Evolutionary conservation across 2,888 invertebrate species (phyloP).

Genomic region (Papilio protenor): DNA sequence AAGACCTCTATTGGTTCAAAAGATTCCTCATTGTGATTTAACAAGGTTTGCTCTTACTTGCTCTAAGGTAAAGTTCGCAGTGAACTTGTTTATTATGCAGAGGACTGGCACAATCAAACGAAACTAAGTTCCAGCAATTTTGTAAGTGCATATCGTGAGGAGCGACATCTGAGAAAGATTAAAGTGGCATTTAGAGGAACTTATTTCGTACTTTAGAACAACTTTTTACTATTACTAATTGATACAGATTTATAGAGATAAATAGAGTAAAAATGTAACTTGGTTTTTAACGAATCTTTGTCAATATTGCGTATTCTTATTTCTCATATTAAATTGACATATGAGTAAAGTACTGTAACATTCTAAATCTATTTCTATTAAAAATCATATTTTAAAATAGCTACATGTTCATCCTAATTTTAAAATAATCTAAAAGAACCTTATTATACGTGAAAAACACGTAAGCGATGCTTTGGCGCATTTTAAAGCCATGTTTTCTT

Average conservation of each 20-base stretch:
- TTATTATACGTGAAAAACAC: neutral
- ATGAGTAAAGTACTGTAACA: no score
- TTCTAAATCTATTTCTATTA: no score
- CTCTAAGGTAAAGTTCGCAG: slow-evolving; percentile 55
- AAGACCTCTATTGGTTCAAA: slow-evolving; percentile 70
- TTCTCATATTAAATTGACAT: no score
- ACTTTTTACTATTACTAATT: neutral
- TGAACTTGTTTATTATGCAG: slow-evolving; percentile 42
- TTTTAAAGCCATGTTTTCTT: neutral
- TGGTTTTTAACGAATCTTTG: no score
- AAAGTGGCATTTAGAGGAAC: neutral
- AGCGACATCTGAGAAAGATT: neutral
- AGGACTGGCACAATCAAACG: slow-evolving; percentile 42
- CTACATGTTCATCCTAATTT: no score
- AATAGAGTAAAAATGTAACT: no score
- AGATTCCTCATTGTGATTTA: slow-evolving; percentile 70
- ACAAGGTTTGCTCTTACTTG: slow-evolving; percentile 61
- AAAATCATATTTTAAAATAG: no score
- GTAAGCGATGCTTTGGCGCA: neutral
- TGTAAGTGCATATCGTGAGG: neutral
- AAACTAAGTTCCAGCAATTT: slow-evolving; percentile 9
- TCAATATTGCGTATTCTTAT: no score
- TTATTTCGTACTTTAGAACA: neutral
- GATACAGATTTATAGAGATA: neutral
- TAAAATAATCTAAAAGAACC: neutral